Base-by-base conservation (phyloP, 2,113 vertebrate species). In the Litocranius walleri region DNA sequence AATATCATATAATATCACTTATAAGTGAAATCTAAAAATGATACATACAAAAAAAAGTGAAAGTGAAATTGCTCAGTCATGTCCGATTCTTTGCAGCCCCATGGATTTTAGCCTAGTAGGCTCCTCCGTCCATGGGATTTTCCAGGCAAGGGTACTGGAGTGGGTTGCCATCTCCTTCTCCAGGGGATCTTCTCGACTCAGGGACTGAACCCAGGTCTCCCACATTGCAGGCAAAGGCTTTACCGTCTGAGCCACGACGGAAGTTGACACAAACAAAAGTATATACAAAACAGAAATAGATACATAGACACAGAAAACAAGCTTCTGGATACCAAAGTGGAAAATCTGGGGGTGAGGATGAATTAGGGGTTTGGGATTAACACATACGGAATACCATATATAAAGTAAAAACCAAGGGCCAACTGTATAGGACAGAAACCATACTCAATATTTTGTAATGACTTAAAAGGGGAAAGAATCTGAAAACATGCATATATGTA, bases 171-270 rank as follows among this genome's bases (percentile, higher is more conserved):
- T 45, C 8, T 45, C 45, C 45, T 45, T 45, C 67, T 71, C 5
- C n/a, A 71, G 4, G 67, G n/a, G n/a, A 11, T 40, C n/a, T 23
- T 36, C 19, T 19, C 0, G 10, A 71, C 19, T 21, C 5, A 23
- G 19, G 67, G 67, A 12, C 6, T 23, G n/a, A 71, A 40, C 5
- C n/a, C n/a, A 71, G 19, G 10, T 40, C 9, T 71, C n/a, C n/a
- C 17, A 40, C 10, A 6, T 6, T 71, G 19, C 19, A 71, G 19
- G n/a, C 67, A 71, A 5, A 23, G n/a, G 67, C n/a, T 71, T 40
- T 71, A 71, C 19, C 1, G 0, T 71, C 67, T 40, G n/a, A 71
- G n/a, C 67, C 21, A 71, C 17, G 10, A 71, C 1, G 19, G 67
- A 71, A 71, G 5, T n/a, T 21, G 48, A n/a, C 13, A 54, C 19